Percentiles rank a stretch among this genome's conserved stretches.
These are phyloP conservation scores for Tupiocoris notatus DNA, from an alignment of 2,888 invertebrate genomes.

Conservation along the genomic window DNA sequence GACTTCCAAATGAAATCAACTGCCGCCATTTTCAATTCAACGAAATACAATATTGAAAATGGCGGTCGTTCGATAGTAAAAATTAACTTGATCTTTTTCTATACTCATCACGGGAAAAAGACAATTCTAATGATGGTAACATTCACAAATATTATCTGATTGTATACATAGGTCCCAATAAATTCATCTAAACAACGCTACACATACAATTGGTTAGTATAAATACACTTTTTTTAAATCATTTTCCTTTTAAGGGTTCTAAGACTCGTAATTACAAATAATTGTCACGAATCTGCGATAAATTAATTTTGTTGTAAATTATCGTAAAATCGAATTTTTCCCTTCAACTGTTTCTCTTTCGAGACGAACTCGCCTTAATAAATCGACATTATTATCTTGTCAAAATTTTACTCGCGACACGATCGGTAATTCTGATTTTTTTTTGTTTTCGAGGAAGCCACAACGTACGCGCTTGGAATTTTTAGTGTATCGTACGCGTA, in stretches of 20 bases:
- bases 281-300: too few species aligned
- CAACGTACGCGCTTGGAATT: too few species aligned
- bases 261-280: too few species aligned
- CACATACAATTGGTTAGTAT: conserved; percentile 40
- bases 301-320: too few species aligned
- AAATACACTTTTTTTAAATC: conserved; percentile 1
- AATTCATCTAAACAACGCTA: conserved; percentile 43
- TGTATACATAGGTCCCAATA: conserved; percentile 47
- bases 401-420: too few species aligned
- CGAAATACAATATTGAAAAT: not conserved
- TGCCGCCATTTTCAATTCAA: not conserved
- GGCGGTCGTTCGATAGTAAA: not conserved
- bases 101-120: not conserved
- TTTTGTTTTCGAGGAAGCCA: too few species aligned
- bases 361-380: too few species aligned
- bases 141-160: conserved; percentile 43
- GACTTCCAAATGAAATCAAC: not conserved
- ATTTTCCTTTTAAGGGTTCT: not conserved
- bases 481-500: too few species aligned
- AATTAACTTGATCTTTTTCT: not conserved
- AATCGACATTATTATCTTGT: too few species aligned
- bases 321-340: too few species aligned
- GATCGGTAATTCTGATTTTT: too few species aligned
- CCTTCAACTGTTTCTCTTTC: too few species aligned
- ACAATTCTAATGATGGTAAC: conserved; percentile 17